These are phyloP conservation scores for Tachina fera DNA, from an alignment of 2,888 invertebrate species.

Conservation along the genomic window DNA sequence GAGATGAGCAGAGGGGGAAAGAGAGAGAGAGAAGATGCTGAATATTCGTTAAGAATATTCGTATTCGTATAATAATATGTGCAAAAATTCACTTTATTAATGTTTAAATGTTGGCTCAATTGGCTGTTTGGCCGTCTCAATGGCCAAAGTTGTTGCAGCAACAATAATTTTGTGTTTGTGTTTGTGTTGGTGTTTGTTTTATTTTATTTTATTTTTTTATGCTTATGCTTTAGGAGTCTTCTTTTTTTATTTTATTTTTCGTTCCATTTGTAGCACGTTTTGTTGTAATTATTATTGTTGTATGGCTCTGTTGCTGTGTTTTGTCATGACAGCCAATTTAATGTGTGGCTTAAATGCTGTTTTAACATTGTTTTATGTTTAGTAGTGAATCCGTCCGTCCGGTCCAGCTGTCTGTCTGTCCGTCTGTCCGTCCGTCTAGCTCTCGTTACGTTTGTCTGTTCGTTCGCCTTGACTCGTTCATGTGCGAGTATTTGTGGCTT, in stretches of 20 bases:
- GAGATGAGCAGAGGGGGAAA: not conserved
- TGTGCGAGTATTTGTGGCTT: conserved; percentile 21
- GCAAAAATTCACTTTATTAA: conserved; percentile 61
- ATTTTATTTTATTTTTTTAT: conserved; percentile 2
- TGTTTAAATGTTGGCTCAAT: conserved; percentile 56
- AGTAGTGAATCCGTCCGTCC: conserved; percentile 35
- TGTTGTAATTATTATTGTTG: conserved; percentile 72
- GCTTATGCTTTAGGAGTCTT: conserved; percentile 42
- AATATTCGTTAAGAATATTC: conserved; percentile 51
- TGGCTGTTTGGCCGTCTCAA: conserved; percentile 29
- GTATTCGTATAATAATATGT: conserved; percentile 33
- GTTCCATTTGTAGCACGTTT: conserved; percentile 72
- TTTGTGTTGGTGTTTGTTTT: not conserved
- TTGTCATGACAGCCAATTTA: conserved; percentile 70
- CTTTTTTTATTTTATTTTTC: conserved; percentile 44
- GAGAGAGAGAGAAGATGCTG: conserved; percentile 12
- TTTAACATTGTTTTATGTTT: conserved; percentile 67
- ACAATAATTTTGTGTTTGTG: conserved; percentile 13
- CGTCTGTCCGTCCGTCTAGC: not conserved
- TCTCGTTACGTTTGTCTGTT: conserved; percentile 21
- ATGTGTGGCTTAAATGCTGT: conserved; percentile 72
- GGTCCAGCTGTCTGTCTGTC: not conserved
- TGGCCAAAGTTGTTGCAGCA: conserved; percentile 54
- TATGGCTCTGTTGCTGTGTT: conserved; percentile 59
- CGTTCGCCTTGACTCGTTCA: not conserved